These are phyloP conservation scores for Pycnonotus jocosus DNA, from an alignment of 2,113 vertebrate species.

Conservation along the genomic window DNA sequence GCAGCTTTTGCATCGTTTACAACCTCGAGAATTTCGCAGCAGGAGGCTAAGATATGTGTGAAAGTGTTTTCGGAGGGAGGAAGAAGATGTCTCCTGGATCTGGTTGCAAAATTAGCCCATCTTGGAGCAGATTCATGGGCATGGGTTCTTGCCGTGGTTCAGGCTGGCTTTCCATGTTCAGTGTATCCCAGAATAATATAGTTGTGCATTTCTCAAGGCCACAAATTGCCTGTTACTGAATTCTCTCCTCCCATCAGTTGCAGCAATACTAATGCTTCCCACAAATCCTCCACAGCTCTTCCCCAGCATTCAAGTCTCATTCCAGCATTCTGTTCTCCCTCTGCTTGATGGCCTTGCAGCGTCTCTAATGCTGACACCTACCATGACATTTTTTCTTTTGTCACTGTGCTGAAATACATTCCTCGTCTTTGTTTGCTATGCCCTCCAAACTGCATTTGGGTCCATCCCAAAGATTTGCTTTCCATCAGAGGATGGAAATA, in stretches of 20 bases:
- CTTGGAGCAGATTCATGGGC: not conserved
- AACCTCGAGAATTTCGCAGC: not conserved
- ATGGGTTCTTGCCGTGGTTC: too few relatives aligned
- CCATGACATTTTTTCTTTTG: not conserved
- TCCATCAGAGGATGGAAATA: not conserved
- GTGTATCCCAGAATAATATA: not conserved
- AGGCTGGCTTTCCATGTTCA: not conserved
- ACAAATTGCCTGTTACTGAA: not conserved
- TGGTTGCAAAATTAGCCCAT: fast-evolving
- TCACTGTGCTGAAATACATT: fast-evolving
- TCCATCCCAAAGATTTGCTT: not conserved
- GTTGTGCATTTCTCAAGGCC: not conserved
- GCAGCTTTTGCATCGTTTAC: not conserved
- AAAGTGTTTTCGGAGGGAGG: not conserved
- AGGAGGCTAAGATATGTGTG: not conserved
- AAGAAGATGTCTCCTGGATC: not conserved
- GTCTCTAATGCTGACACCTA: fast-evolving
- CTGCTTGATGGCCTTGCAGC: not conserved
- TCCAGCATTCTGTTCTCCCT: not conserved
- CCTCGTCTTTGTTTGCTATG: not conserved
- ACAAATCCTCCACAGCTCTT: not conserved
- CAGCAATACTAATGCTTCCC: not conserved
- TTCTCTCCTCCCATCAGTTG: not conserved
- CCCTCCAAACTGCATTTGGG: not conserved
- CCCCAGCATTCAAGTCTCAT: not conserved